Evolutionary conservation across 2,113 vertebrate genomes (phyloP).

Genomic region (Ploceus nigricollis): DNA sequence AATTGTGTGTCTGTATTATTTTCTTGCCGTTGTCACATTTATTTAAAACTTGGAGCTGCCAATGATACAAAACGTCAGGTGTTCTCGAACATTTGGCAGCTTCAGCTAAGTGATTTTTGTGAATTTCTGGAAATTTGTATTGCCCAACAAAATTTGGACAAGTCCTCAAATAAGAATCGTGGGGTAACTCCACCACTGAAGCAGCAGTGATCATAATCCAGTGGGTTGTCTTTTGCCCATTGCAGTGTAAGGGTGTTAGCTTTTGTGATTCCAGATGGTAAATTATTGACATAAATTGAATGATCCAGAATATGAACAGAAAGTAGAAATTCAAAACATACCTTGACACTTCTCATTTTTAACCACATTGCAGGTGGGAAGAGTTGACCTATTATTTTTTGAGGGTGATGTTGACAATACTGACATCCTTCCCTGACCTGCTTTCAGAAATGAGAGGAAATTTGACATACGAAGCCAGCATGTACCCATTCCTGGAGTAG

Average conservation of each 20-base stretch:
- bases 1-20: neutral
- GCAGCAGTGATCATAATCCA: neutral
- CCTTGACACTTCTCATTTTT: neutral
- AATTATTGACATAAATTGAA: neutral
- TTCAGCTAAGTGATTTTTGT: neutral
- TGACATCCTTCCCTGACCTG: neutral
- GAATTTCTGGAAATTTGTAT: neutral
- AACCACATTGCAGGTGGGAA: neutral
- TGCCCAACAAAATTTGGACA: neutral
- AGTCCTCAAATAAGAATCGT: neutral
- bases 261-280: neutral
- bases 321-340: neutral
- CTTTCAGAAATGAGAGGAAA: neutral
- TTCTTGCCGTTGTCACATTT: neutral
- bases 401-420: neutral
- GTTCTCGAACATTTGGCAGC: neutral
- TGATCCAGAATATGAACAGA: neutral
- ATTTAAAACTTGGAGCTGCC: conserved; percentile 7
- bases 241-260: neutral
- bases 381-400: neutral
- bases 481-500: neutral
- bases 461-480: rapidly evolving
- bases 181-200: neutral
- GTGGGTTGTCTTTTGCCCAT: rapidly evolving
- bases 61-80: neutral